Percentiles rank a stretch among this genome's conserved stretches.
Conservation (phyloP, 2,888 invertebrate species). For the Leucoma salicis region DNA sequence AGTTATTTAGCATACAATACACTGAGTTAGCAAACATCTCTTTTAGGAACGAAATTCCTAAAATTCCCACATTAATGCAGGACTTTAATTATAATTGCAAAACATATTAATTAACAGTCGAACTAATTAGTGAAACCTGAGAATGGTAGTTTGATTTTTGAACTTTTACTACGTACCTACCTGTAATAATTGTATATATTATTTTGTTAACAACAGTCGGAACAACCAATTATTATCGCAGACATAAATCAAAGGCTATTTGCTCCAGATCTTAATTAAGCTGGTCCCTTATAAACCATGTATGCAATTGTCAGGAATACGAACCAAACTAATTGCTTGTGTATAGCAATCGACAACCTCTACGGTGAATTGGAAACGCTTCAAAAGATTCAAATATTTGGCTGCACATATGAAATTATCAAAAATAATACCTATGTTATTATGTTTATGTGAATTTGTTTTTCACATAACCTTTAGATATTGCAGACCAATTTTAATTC, state of each 20-base stretch:
- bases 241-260: conserved; percentile 44
- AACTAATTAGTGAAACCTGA: conserved; percentile 40
- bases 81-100: conserved; percentile 40
- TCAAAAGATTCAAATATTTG: no score
- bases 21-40: conserved; percentile 40
- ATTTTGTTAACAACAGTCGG: conserved; percentile 30
- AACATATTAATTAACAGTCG: conserved; percentile 30
- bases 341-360: no score
- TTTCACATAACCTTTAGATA: no score
- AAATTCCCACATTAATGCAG: conserved; percentile 35
- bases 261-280: conserved; percentile 45
- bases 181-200: conserved; percentile 41
- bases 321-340: conserved; percentile 33
- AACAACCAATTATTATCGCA: conserved; percentile 41
- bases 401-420: no score
- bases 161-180: conserved; percentile 23
- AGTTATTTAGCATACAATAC: conserved; percentile 12
- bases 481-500: no score
- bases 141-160: conserved; percentile 18
- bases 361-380: no score
- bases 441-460: no score
- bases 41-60: conserved; percentile 42
- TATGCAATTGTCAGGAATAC: conserved; percentile 35
- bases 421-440: no score
- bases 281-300: conserved; percentile 28